Conservation (phyloP, 2,797 vertebrate species). For the Philypnodon macrostomus region DNA sequence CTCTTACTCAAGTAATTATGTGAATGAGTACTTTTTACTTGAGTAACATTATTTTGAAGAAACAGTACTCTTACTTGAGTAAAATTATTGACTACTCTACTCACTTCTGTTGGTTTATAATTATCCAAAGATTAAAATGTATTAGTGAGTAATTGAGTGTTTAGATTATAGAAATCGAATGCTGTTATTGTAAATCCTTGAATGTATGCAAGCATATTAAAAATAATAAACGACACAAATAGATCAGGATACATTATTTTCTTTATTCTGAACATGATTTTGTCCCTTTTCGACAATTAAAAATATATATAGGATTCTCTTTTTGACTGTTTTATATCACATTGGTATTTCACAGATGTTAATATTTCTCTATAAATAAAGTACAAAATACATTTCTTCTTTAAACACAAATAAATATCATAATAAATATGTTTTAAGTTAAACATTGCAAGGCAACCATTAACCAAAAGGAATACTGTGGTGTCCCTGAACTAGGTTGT, state of each 20-base stretch:
- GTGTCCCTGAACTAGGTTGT: slow-evolving; percentile 76
- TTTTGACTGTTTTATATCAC: slow-evolving; percentile 59
- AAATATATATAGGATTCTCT: slow-evolving; percentile 73
- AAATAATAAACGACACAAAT: slow-evolving; percentile 15
- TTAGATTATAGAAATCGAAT: too few species aligned
- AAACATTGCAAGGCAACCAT: slow-evolving; percentile 73
- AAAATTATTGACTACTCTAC: too few species aligned
- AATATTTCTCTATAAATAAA: slow-evolving; percentile 80
- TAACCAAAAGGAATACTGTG: slow-evolving; percentile 79
- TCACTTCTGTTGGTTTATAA: too few species aligned
- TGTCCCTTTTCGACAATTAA: slow-evolving; percentile 70
- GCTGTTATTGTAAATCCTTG: too few species aligned
- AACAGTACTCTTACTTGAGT: too few species aligned
- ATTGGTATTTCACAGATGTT: slow-evolving; percentile 68
- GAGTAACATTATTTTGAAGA: too few species aligned
- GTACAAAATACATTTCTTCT: slow-evolving; percentile 81
- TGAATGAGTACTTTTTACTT: too few species aligned
- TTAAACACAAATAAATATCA: slow-evolving; percentile 81
- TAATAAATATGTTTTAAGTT: slow-evolving; percentile 83
- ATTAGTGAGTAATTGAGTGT: too few species aligned
- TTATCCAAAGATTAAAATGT: too few species aligned
- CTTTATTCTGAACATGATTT: slow-evolving; percentile 72
- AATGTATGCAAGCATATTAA: too few species aligned
- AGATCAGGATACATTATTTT: slow-evolving; percentile 33
- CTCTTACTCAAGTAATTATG: too few species aligned